Evolutionary conservation across 2,888 invertebrate species (phyloP), one percentile per base, ranked within the genome.

Genomic region (Aphodius sticticus): DNA sequence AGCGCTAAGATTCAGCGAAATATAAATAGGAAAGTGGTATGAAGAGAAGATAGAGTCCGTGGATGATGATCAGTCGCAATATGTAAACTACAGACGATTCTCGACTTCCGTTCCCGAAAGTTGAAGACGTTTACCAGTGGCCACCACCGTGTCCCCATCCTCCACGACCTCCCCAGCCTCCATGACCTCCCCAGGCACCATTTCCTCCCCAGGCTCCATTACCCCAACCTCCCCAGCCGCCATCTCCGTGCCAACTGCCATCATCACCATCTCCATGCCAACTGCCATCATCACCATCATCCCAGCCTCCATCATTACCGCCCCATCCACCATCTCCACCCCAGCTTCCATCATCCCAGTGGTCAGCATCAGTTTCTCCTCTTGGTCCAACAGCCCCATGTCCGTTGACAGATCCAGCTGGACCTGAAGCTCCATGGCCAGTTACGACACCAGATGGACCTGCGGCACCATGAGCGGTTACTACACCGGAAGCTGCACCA

Each of bases 91-190:
- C 12, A 53, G 53, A 53, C 12, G 12, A 53, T 53, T 53, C 53
- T 53, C 12, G 53, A 53, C 12, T 7, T 7, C 12, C 9, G 12
- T 53, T 7, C 0, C 53, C 7, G 53, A 7, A 53, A 12, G 12
- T 3, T 76, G 16, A 37, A 0, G 16, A 16, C 53, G 12, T 9
- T 37, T 16, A 53, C 15, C 76, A 69, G 36, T 14, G 69, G 77
- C 87, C 87, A 1, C 86, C 87, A 77, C 85, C 84, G 77, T 71
- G 15, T 15, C 76, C 78, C 12, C 76, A 79, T 77, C 87, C 87
- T 2, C 86, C 87, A 76, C 85, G 84, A 77, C 72, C 16, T 15
- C 76, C 78, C 12, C 76, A 79, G 53, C 77, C 74, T 26, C 79
- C 80, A 12, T 83, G 84, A 38, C 81, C 82, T 6, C 83, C 82